A percentile compares a stretch with the other conserved stretches of the same genome.
Conservation (phyloP, 2,113 vertebrate species). For the Microtus ochrogaster region DNA sequence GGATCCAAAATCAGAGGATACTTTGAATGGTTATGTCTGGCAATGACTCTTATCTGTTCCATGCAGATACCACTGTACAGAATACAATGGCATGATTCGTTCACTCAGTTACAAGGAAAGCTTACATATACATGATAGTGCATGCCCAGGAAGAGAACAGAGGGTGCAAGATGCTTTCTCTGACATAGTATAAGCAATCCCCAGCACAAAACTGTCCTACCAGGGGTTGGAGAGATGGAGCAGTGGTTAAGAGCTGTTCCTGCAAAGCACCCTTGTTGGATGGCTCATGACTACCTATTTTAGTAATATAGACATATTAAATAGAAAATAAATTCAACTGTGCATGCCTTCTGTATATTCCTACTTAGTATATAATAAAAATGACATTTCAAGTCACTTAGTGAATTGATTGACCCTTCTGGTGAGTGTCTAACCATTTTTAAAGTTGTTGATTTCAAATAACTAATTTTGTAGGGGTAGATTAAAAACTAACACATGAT, state of each 20-base stretch:
- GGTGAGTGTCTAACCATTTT: neutral
- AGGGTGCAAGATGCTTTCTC: neutral
- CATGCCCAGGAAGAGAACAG: neutral
- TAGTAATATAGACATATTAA: neutral
- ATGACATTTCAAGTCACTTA: conserved; percentile 10
- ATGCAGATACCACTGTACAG: neutral
- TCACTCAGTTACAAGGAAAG: neutral
- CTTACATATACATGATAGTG: too few species aligned
- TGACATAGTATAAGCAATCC: neutral
- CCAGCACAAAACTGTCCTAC: neutral
- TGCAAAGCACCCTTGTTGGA: neutral
- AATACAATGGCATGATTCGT: neutral
- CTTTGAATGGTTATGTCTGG: neutral
- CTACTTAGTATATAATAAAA: neutral
- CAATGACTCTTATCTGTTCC: neutral
- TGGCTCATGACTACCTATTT: neutral
- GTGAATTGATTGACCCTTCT: neutral
- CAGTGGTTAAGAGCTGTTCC: neutral
- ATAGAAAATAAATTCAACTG: neutral
- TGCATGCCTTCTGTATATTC: neutral
- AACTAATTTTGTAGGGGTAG: neutral
- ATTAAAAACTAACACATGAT: neutral
- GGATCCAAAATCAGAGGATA: neutral
- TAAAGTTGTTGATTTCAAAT: conserved; percentile 41
- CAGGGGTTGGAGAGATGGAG: too few species aligned